phyloP scores from a whole-genome alignment of 2,113 vertebrate species.

The Grus americana region DNA sequence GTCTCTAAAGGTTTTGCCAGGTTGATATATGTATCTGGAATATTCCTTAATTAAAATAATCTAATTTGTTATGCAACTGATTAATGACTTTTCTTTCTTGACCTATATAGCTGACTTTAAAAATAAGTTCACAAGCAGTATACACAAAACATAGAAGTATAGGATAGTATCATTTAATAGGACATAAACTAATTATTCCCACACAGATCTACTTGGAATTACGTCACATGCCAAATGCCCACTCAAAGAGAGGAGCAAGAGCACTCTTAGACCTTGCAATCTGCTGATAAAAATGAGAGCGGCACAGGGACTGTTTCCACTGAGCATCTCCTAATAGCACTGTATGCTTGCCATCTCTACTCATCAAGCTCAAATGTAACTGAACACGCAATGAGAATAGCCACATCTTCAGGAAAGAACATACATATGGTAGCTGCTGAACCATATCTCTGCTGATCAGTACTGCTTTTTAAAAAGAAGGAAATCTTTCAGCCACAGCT shows the following conservation, averaged over 20 bases:
- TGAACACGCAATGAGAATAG: background rate
- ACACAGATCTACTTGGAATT: background rate
- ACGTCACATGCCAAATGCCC: background rate
- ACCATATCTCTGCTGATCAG: background rate
- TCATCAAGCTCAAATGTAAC: background rate
- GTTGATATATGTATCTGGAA: background rate
- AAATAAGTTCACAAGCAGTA: background rate
- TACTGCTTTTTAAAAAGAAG: background rate
- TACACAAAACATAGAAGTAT: background rate
- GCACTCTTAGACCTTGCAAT: background rate
- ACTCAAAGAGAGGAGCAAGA: background rate
- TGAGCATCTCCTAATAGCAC: background rate
- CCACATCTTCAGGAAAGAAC: background rate
- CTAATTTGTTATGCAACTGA: background rate
- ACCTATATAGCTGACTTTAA: background rate
- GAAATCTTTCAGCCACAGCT: background rate
- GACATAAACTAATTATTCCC: background rate
- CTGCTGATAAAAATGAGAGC: background rate
- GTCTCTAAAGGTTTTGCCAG: background rate
- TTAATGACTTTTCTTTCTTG: background rate
- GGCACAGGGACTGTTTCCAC: background rate
- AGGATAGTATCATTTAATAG: background rate
- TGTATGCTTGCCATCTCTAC: background rate
- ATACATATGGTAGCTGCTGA: background rate
- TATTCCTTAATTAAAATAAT: background rate